These are phyloP conservation scores for Molossus alvarezi DNA, from an alignment of 2,797 vertebrate species.

Conservation along the genomic window DNA sequence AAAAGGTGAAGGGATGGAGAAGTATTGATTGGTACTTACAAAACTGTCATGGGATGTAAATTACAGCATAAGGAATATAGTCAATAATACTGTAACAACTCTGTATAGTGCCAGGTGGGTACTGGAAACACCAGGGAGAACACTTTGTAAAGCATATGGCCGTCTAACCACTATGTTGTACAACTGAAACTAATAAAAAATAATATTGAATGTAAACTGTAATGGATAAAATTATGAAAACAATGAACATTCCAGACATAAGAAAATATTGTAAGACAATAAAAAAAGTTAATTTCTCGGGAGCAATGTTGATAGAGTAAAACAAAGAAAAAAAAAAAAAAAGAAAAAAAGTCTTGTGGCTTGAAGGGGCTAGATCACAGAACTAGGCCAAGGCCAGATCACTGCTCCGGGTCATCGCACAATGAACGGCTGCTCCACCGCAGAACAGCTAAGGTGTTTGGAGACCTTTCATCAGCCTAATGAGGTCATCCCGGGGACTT, in stretches of 20 bases:
- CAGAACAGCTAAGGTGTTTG: constrained; percentile 60
- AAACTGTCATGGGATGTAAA: background rate
- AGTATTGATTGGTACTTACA: background rate
- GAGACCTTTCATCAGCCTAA: constrained; percentile 79
- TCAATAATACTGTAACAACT: background rate
- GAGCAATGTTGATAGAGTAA: background rate
- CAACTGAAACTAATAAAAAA: background rate
- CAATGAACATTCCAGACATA: background rate
- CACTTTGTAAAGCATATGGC: background rate
- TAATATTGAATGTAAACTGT: background rate
- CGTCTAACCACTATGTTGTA: background rate
- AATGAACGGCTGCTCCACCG: background rate
- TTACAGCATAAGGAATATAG: background rate
- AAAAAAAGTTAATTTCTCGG: background rate
- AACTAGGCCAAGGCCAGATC: constrained; percentile 15
- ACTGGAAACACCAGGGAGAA: background rate
- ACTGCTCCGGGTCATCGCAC: constrained; percentile 26
- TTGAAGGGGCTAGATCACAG: background rate
- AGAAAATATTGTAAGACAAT: background rate
- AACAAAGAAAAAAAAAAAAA: constrained; percentile 26
- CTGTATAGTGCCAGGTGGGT: background rate
- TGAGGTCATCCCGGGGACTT: constrained; percentile 69
- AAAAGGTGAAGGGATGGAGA: background rate
- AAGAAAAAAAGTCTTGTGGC: background rate
- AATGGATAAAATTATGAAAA: background rate